These are phyloP conservation scores for Oophaga sylvatica DNA, from an alignment of 2,797 vertebrate species.

Conservation along the genomic window DNA sequence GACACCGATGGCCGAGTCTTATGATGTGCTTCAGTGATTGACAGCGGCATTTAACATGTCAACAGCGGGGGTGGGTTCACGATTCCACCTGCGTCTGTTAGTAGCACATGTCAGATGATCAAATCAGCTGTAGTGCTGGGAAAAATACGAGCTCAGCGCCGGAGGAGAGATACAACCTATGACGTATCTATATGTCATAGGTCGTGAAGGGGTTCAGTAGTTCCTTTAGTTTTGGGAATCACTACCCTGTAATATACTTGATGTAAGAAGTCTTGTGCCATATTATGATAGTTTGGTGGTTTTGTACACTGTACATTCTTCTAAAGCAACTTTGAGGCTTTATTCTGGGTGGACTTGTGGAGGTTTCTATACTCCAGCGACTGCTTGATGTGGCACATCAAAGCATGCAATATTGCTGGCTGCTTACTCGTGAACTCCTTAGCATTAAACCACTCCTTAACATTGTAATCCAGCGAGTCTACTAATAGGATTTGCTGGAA, in stretches of 20 bases:
- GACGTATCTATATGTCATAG: too few relatives aligned
- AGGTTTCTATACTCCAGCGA: not conserved
- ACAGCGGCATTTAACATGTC: too few relatives aligned
- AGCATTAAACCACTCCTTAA: constrained; percentile 7
- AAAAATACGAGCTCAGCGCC: too few relatives aligned
- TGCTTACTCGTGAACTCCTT: constrained; percentile 6
- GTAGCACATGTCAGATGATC: too few relatives aligned
- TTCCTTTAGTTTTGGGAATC: not conserved
- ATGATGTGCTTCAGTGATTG: too few relatives aligned
- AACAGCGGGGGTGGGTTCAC: too few relatives aligned
- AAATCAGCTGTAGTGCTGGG: too few relatives aligned
- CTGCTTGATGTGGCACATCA: not conserved
- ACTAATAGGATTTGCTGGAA: constrained; percentile 34
- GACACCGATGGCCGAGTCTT: too few relatives aligned
- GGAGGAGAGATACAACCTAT: too few relatives aligned
- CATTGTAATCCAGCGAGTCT: constrained; percentile 12
- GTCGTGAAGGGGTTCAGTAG: not conserved
- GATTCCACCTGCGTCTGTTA: too few relatives aligned
- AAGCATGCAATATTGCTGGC: not conserved
- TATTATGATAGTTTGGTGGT: not conserved
- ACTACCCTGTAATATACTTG: not conserved
- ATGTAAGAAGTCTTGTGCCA: not conserved
- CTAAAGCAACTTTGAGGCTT: not conserved
- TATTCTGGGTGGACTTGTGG: not conserved
- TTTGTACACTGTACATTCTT: not conserved